Evolutionary conservation across 1,140 invertebrate genomes (phyloP), one percentile per base, ranked within the genome.

Genomic region (Hermetia illucens): DNA sequence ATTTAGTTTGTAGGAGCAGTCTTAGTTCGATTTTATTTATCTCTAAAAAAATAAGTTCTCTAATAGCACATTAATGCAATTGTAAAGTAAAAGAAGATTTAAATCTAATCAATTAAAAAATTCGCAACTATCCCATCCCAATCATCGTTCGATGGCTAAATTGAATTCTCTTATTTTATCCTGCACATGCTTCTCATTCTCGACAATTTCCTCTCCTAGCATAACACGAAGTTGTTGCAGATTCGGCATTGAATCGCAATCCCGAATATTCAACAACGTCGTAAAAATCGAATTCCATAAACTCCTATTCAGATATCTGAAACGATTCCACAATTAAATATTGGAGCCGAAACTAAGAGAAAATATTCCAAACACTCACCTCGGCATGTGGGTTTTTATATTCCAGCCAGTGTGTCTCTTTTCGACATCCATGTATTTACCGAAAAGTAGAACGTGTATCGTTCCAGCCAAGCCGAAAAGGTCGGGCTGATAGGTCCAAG

Each of bases 401-500:
- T 49, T 50, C 55, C 50, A 58, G 15, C 32, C 41, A 10, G 42
- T 24, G 16, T 34, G 22, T 9, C 75, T 74, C 36, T 74, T 71
- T 30, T 67, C 69, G 31, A 83, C 76, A 46, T 85, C 79, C 79
- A 93, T 91, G 53, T 92, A 92, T 50, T 78, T 77, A 19, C 82
- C 82, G 64, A 90, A 87, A 16, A 91, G 58, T 41, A 93, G 62
- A 31, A 83, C 80, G 63, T 92, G 82, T 41, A 88, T 78, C 17
- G 84, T 83, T 16, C 82, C 83, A 39, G 82, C 83, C 40, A 91
- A 58, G 44, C 88, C 89, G 67, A 81, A 92, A 44, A 89, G 64
- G 67, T 94, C 90, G 22, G 83, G 84, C 65, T 94, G 89, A 60
- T 88, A 93, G 21, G 81, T 90, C 91, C 91, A 95, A 3, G 85